Conservation (phyloP, 2,797 vertebrate genomes). For the Rhabdophis nuchalis region DNA sequence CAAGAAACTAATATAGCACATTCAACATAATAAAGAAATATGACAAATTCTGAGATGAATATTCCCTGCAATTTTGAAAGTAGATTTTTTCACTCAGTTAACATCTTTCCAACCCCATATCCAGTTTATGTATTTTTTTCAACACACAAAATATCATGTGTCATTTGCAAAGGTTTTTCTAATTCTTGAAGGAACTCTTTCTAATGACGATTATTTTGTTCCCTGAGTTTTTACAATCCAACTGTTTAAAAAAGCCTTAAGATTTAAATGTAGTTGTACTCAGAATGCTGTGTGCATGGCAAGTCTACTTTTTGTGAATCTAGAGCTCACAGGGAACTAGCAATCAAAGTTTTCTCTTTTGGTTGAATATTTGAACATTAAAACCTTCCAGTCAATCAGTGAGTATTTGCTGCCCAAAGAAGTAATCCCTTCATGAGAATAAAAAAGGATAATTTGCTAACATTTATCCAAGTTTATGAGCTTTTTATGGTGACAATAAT, state of each 20-base stretch:
- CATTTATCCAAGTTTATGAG: background rate
- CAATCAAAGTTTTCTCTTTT: background rate
- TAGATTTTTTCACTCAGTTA: background rate
- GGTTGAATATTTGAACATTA: background rate
- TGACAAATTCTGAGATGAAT: background rate
- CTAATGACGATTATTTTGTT: background rate
- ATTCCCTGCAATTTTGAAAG: background rate
- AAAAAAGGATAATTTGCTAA: background rate
- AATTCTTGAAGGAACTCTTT: background rate
- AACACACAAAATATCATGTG: background rate
- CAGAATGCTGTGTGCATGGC: background rate
- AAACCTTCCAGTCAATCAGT: background rate
- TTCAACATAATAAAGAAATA: background rate
- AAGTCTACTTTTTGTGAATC: background rate
- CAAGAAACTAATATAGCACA: background rate
- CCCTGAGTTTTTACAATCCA: background rate
- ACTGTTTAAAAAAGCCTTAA: background rate
- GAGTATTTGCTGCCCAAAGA: background rate
- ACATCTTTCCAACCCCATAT: background rate
- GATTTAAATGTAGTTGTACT: background rate
- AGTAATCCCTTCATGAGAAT: background rate
- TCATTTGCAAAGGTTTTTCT: background rate
- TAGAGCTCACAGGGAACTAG: background rate
- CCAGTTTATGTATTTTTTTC: background rate
- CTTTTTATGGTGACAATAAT: background rate